Evolutionary conservation across 35 echinoderm and acorn worm species (phyloP).

Genomic region (Apostichopus californicus): DNA sequence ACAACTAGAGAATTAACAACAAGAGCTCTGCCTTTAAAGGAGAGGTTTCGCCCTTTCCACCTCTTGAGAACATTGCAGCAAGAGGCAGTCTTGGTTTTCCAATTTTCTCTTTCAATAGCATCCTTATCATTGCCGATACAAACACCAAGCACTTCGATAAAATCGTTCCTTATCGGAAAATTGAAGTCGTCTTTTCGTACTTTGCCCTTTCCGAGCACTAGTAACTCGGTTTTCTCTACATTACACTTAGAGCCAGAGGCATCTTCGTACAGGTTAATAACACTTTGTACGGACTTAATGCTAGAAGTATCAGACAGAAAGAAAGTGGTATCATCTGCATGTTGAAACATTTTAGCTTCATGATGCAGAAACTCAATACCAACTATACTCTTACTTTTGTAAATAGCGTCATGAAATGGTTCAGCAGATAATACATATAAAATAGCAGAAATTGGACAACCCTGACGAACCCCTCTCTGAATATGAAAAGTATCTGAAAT

Average conservation of each 20-base stretch:
- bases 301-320: background rate
- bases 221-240: constrained; percentile 21
- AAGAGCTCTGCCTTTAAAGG: constrained; percentile 18
- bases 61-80: background rate
- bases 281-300: background rate
- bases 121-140: background rate
- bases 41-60: background rate
- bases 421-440: constrained; percentile 47
- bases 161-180: background rate
- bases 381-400: background rate
- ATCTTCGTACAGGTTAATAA: constrained; percentile 1
- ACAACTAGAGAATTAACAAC: constrained; percentile 5
- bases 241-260: constrained; percentile 43
- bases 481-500: constrained; percentile 27
- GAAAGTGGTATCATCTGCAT: constrained; percentile 60
- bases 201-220: constrained; percentile 9
- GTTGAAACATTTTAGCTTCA: constrained; percentile 47
- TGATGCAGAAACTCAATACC: constrained; percentile 14
- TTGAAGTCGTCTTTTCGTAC: background rate
- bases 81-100: background rate
- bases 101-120: background rate
- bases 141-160: constrained; percentile 8
- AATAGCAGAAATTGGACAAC: constrained; percentile 51
- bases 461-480: constrained; percentile 24
- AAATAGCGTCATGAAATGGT: constrained; percentile 4